A percentile compares a stretch with the other conserved stretches of the same genome.
phyloP scores from a whole-genome alignment of 2,113 vertebrate species.

The Leucoraja erinaceus region DNA sequence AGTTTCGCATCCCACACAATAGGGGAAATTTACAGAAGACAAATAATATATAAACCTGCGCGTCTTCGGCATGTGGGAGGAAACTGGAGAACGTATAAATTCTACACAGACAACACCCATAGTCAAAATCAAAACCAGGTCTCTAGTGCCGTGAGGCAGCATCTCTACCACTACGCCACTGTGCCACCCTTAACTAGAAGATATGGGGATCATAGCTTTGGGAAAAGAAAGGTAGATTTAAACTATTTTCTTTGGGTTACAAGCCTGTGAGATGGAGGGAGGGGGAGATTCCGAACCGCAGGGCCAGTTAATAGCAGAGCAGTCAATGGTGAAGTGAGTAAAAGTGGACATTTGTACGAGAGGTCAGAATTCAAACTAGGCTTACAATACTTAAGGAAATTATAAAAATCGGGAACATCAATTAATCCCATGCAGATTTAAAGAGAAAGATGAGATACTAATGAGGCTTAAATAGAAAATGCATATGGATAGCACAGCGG shows the following conservation, averaged over 20 bases:
- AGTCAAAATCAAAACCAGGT: too few relatives aligned
- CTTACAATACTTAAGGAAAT: neutral
- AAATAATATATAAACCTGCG: too few relatives aligned
- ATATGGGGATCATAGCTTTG: neutral
- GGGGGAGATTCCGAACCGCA: neutral
- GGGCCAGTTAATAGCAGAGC: neutral
- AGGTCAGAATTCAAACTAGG: neutral
- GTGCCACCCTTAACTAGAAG: neutral
- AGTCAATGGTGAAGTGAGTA: neutral
- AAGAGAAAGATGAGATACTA: neutral
- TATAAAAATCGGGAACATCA: too few relatives aligned
- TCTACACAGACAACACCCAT: too few relatives aligned
- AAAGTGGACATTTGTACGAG: neutral
- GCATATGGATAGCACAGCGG: neutral
- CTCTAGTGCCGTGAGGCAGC: too few relatives aligned
- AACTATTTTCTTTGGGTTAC: neutral
- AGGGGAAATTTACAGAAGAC: too few relatives aligned
- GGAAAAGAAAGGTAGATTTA: neutral
- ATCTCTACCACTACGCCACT: too few relatives aligned
- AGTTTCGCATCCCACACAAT: too few relatives aligned
- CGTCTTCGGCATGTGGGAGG: too few relatives aligned
- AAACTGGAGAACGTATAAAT: too few relatives aligned
- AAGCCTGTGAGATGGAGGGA: neutral
- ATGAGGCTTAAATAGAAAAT: neutral
- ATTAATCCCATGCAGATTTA: neutral